Conservation (phyloP, 1,140 invertebrate genomes). For the Pissodes strobi region DNA sequence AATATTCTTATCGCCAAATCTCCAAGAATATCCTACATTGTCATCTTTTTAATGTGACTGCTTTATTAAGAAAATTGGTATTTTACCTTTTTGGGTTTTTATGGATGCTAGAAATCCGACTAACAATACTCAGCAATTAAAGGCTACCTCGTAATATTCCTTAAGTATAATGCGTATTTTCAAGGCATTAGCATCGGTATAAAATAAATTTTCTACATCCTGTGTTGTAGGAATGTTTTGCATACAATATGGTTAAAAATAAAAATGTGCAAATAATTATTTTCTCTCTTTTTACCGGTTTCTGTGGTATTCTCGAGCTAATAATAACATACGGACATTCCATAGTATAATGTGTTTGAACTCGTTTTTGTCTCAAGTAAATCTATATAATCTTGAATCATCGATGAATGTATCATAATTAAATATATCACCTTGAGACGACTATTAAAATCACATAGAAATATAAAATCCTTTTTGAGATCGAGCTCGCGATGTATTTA, state of each 20-base stretch:
- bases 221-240: neutral
- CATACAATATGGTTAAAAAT: constrained; percentile 19
- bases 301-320: constrained; percentile 8
- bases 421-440: too few relatives aligned
- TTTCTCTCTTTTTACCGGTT: constrained; percentile 11
- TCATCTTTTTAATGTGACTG: too few relatives aligned
- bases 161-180: too few relatives aligned
- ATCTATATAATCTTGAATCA: neutral
- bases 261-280: constrained; percentile 6
- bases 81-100: too few relatives aligned
- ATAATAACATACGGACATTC: constrained; percentile 7
- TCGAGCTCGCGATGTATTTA: too few relatives aligned
- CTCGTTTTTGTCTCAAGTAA: constrained; percentile 8
- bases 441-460: too few relatives aligned
- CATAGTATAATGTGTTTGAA: constrained; percentile 1
- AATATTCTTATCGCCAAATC: constrained; percentile 5
- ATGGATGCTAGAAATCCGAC: too few relatives aligned
- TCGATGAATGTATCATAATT: neutral
- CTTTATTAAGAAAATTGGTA: too few relatives aligned
- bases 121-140: too few relatives aligned
- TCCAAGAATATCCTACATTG: too few relatives aligned
- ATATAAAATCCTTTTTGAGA: too few relatives aligned
- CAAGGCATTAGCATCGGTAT: constrained; percentile 9
- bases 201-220: constrained; percentile 10
- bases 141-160: too few relatives aligned